phyloP scores from a whole-genome alignment of 2,888 invertebrate species.

The Hybos culiciformis region DNA sequence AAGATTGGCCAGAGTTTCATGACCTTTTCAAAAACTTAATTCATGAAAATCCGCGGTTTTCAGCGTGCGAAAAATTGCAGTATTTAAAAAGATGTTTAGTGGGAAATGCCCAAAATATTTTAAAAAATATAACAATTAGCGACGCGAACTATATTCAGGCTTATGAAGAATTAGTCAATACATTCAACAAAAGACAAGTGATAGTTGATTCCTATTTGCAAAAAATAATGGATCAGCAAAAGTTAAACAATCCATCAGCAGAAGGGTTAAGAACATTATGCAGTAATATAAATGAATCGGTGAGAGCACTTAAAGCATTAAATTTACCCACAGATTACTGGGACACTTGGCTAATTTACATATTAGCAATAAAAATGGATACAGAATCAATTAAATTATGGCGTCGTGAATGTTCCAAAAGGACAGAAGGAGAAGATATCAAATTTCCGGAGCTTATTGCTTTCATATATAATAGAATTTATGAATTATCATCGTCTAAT shows the following conservation, averaged over 20 bases:
- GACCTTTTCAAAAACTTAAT: background rate
- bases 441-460: background rate
- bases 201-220: constrained; percentile 6
- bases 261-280: background rate
- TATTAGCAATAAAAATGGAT: constrained; percentile 5
- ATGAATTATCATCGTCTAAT: background rate
- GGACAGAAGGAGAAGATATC: background rate
- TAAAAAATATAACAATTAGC: constrained; percentile 5
- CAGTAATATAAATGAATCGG: background rate
- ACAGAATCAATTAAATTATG: constrained; percentile 5
- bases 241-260: background rate
- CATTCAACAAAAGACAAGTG: constrained; percentile 5
- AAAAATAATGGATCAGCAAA: constrained; percentile 7
- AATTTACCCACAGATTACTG: constrained; percentile 5
- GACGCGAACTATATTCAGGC: constrained; percentile 6
- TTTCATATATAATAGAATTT: background rate
- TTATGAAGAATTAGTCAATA: constrained; percentile 1
- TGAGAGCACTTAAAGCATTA: constrained; percentile 4
- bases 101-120: constrained; percentile 4
- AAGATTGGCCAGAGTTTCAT: background rate
- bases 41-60: background rate
- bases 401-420: background rate
- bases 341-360: constrained; percentile 3
- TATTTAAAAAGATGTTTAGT: constrained; percentile 2
- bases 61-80: constrained; percentile 5